These are phyloP conservation scores for Cantharis rufa DNA, from an alignment of 2,888 invertebrate species.

Conservation along the genomic window DNA sequence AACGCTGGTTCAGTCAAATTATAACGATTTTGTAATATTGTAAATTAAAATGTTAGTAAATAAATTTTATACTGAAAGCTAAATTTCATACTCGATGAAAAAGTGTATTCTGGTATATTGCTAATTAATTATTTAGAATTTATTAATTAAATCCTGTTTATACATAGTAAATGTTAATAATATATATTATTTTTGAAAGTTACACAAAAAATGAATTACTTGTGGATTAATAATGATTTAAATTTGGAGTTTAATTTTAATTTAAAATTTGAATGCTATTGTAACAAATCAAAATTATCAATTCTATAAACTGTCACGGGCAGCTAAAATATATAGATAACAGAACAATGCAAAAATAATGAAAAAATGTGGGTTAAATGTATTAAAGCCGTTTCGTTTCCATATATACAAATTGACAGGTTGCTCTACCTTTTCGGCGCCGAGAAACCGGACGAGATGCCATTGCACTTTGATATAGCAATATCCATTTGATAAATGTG, in stretches of 20 bases:
- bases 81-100: not conserved
- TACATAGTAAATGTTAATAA: not conserved
- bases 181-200: not conserved
- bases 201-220: not conserved
- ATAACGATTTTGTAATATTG: not conserved
- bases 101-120: not conserved
- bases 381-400: constrained; percentile 12
- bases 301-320: not conserved
- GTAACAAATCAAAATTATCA: not conserved
- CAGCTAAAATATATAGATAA: constrained; percentile 1
- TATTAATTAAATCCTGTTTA: not conserved
- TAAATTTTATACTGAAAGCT: not conserved
- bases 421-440: constrained; percentile 31
- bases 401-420: constrained; percentile 25
- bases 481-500: constrained; percentile 33
- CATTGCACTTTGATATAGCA: constrained; percentile 27
- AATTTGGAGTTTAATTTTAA: not conserved
- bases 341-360: not conserved
- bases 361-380: not conserved
- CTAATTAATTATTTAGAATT: not conserved
- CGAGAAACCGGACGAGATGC: constrained; percentile 23
- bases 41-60: not conserved
- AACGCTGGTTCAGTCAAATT: not conserved
- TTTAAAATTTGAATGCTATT: not conserved
- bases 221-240: not conserved